A percentile compares a stretch with the other conserved stretches of the same genome.
Evolutionary conservation across 2,888 invertebrate genomes (phyloP).

Genomic region (Lithophane semibrunnea): DNA sequence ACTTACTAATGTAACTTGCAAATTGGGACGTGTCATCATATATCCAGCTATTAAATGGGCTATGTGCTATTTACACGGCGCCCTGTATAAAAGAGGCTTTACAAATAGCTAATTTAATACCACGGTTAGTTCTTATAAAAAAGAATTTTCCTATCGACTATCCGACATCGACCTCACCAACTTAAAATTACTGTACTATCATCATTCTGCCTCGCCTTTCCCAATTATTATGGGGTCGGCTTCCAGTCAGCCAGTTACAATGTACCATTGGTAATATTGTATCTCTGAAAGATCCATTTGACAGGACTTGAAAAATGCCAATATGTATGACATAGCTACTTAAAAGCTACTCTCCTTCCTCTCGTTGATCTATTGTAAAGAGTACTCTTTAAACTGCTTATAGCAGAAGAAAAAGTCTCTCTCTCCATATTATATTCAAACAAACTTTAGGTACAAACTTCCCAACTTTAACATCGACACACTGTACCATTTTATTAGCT

Average conservation of each 20-base stretch:
- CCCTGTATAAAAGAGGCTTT: too few species aligned
- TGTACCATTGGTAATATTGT: background rate
- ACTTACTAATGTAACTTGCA: background rate
- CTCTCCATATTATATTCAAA: background rate
- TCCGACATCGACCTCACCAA: too few species aligned
- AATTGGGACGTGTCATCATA: background rate
- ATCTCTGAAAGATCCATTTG: background rate
- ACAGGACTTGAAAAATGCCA: background rate
- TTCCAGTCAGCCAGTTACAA: background rate
- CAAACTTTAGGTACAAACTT: constrained; percentile 8
- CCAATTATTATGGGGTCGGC: background rate
- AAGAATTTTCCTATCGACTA: too few species aligned
- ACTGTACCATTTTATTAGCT: constrained; percentile 47
- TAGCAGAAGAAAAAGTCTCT: background rate
- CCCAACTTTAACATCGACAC: constrained; percentile 39
- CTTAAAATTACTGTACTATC: background rate
- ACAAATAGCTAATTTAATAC: too few species aligned
- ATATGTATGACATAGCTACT: background rate
- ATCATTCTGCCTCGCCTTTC: background rate
- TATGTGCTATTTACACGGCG: too few species aligned
- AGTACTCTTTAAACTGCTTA: background rate
- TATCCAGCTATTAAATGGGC: background rate
- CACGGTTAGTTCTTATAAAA: too few species aligned
- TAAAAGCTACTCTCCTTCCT: background rate
- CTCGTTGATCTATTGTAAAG: background rate